These are phyloP conservation scores for Aythya baeri DNA, from an alignment of 2,113 vertebrate species.

Conservation along the genomic window DNA sequence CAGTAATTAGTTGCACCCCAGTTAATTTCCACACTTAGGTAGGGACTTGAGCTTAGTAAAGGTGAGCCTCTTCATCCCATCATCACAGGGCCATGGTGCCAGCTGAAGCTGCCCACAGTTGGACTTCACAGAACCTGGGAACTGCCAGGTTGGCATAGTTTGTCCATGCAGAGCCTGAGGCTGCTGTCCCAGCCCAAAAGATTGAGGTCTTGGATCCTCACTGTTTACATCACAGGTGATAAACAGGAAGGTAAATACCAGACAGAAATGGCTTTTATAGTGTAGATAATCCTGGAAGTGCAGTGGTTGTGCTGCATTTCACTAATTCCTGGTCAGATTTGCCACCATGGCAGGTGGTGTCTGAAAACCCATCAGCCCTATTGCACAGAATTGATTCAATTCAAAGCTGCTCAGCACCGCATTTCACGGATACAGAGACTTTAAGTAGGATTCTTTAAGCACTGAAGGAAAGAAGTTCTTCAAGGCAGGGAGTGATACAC, in stretches of 20 bases:
- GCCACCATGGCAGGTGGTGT: neutral
- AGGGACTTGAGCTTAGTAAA: neutral
- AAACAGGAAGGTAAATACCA: neutral
- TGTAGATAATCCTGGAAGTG: neutral
- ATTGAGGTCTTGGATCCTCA: neutral
- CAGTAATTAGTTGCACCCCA: neutral
- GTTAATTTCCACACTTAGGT: neutral
- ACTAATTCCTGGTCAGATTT: neutral
- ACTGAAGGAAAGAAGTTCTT: neutral
- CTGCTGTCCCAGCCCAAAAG: rapidly evolving
- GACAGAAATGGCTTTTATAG: neutral
- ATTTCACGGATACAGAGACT: neutral
- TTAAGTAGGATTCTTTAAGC: neutral
- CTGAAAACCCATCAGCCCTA: neutral
- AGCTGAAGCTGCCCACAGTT: neutral
- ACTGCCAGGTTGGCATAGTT: neutral
- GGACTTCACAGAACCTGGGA: neutral
- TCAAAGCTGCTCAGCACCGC: neutral
- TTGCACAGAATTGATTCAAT: neutral
- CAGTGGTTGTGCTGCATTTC: too few relatives aligned
- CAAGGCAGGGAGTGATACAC: neutral
- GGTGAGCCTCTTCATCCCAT: neutral
- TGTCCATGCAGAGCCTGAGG: neutral
- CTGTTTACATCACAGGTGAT: neutral
- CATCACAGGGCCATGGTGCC: neutral